Evolutionary conservation across 2,888 invertebrate species (phyloP), one percentile per base, ranked within the genome.

Genomic region (Minunthozetes semirufus): DNA sequence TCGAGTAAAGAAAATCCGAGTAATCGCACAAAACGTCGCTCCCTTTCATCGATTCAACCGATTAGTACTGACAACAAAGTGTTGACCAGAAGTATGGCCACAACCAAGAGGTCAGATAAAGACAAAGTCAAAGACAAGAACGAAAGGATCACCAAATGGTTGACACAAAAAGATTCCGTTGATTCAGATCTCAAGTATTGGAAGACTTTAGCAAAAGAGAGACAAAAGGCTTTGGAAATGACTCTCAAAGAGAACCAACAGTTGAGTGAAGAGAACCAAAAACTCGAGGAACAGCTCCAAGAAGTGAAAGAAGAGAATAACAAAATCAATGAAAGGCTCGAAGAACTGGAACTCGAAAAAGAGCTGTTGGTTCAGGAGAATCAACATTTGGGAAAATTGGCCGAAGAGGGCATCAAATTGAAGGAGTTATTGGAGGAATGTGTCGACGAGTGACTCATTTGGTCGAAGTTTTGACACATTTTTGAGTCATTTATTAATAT

Each of bases 151-250:
- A 38, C 38, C 22, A 56, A 59, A 59, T 72, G 72, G 72, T 15
- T 72, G 53, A 72, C 72, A 72, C 56, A 72, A 13, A 59, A 72
- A 59, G 56, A 72, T 15, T 27, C 33, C 9, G 19, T 42, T 29
- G 59, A 59, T 72, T 38, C 42, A 13, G 71, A 66, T 29, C 29
- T 66, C n/a, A 66, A 53, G 19, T 78, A 77, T 71, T 78, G 77
- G 77, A 75, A 76, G 48, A 61, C 38, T 5, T 19, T 78, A 5
- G 76, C 78, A 13, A 77, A 78, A 68, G 70, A 78, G 53, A 73
- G 78, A 33, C 27, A 72, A 19, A 53, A 72, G 33, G 77, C 78
- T 17, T 50, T 77, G 11, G 78, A 77, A 25, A 38, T 73, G 22
- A 38, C 77, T 15, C 63, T 78, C 2, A 53, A 63, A 68, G 77